Base-by-base conservation (phyloP, 2,113 vertebrate genomes). In the Solea solea region DNA sequence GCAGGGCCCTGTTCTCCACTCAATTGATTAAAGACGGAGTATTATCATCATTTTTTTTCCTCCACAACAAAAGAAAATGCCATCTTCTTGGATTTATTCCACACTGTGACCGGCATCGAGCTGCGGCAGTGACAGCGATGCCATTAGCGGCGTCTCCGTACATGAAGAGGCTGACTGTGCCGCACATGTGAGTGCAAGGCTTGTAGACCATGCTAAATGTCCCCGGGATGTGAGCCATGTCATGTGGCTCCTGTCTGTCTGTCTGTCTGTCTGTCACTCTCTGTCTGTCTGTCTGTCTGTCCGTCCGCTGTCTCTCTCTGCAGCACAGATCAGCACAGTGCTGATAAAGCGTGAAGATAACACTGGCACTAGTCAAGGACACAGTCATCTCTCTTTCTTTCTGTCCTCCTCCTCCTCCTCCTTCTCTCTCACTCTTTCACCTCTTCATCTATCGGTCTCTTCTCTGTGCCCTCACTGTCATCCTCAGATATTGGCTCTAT, bases 281-380 rank as follows among this genome's bases (percentile, higher is more conserved):
- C 56, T 56, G 51, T 52, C 66, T 50, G 70, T 77, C 67, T 59
- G 81, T 74, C 64, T 76, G 65, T 52, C 66, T 50, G 70, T 77
- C 67, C 56, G 81, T 74, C 64, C 74, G 65, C 66, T 50, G 70
- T 77, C 67, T 59, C 78, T 74, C 64, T 76, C 65, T 69, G 76
- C 45, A 56, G 78, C 74, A 69, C 80, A 83, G 78, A 74, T 79
- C 83, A 83, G 72, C 65, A 58, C 82, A 62, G 73, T 27, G 10
- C 52, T 81, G 83, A 82, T 83, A 73, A 83, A 83, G 76, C 59
- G 61, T 80, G 76, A 81, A 83, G 84, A 90, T 78, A 86, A 90
- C 72, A 77, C 52, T 64, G 58, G 74, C 71, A 58, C 79, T 52
- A 54, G 76, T 84, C 85, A 90, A 86, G 86, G 87, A 72, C 86